Evolutionary conservation across 2,888 invertebrate genomes (phyloP).

Genomic region (Synanthedon myopaeformis): DNA sequence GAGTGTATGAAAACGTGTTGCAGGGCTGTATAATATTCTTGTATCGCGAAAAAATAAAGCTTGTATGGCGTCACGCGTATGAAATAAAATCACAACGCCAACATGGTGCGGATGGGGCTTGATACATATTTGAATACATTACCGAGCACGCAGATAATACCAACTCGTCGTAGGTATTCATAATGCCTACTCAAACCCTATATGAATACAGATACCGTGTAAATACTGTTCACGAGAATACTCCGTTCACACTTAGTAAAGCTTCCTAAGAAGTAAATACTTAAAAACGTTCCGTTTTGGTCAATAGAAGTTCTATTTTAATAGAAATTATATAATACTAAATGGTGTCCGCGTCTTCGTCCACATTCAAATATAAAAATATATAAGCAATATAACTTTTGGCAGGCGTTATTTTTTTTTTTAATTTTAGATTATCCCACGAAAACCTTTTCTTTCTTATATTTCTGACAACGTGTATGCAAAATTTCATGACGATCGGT

Average conservation of each 20-base stretch:
- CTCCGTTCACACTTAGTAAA: too few relatives aligned
- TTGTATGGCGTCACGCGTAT: slow-evolving; percentile 55
- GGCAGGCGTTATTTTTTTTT: too few relatives aligned
- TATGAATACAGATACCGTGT: slow-evolving; percentile 47
- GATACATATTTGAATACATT: slow-evolving; percentile 71
- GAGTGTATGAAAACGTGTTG: background rate
- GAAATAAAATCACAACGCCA: slow-evolving; percentile 66
- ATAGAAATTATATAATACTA: background rate
- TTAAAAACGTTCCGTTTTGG: too few relatives aligned
- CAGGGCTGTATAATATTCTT: slow-evolving; percentile 36
- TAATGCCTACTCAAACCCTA: slow-evolving; percentile 48
- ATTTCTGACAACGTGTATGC: too few relatives aligned
- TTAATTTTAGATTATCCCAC: too few relatives aligned
- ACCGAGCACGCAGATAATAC: slow-evolving; percentile 63
- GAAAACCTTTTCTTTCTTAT: too few relatives aligned
- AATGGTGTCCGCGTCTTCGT: background rate
- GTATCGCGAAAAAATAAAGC: slow-evolving; percentile 54
- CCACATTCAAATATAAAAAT: too few relatives aligned
- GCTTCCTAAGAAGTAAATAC: too few relatives aligned
- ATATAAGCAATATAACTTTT: too few relatives aligned
- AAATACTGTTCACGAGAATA: background rate
- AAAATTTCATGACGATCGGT: too few relatives aligned
- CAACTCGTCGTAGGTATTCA: slow-evolving; percentile 61
- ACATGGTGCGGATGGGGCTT: slow-evolving; percentile 61
- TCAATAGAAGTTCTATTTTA: background rate